Evolutionary conservation across 2,113 vertebrate genomes (phyloP).

Genomic region (Apistogramma diplotaenia): DNA sequence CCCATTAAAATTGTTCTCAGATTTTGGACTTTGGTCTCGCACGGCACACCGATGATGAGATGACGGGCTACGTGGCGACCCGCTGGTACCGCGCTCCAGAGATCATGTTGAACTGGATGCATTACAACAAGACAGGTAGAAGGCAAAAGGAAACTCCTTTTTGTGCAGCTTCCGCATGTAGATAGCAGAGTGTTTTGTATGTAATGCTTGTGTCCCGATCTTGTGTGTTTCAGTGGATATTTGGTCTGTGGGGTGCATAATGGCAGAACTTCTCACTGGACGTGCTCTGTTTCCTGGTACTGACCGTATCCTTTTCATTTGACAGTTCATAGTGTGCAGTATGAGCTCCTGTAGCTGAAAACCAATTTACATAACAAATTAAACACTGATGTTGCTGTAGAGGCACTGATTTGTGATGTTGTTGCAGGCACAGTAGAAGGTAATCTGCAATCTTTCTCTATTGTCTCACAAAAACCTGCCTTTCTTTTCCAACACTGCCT

Average conservation of each 20-base stretch:
- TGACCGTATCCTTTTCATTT: constrained; percentile 92
- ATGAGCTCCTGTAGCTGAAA: not conserved
- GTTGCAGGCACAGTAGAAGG: not conserved
- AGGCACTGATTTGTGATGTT: not conserved
- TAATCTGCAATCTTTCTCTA: not conserved
- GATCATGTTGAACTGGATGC: constrained; percentile 99
- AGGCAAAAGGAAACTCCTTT: not conserved
- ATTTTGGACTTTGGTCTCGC: constrained; percentile 98
- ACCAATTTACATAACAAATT: not conserved
- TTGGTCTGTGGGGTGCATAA: constrained; percentile 99
- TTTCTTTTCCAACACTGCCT: constrained; percentile 7
- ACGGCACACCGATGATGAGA: constrained; percentile 95
- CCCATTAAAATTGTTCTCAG: constrained; percentile 58
- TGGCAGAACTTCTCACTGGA: constrained; percentile 98
- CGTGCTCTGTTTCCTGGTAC: constrained; percentile 95
- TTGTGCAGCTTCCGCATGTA: not conserved
- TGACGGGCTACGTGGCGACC: constrained; percentile 98
- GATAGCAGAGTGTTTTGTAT: not conserved
- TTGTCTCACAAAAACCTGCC: not conserved
- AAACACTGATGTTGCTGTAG: not conserved
- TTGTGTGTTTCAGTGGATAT: constrained; percentile 87
- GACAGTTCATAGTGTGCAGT: not conserved
- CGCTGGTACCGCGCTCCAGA: constrained; percentile 98
- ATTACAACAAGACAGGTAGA: constrained; percentile 98
- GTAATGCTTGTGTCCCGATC: not conserved